Conservation (phyloP, 2,113 vertebrate species). For the Neoarius graeffei region DNA sequence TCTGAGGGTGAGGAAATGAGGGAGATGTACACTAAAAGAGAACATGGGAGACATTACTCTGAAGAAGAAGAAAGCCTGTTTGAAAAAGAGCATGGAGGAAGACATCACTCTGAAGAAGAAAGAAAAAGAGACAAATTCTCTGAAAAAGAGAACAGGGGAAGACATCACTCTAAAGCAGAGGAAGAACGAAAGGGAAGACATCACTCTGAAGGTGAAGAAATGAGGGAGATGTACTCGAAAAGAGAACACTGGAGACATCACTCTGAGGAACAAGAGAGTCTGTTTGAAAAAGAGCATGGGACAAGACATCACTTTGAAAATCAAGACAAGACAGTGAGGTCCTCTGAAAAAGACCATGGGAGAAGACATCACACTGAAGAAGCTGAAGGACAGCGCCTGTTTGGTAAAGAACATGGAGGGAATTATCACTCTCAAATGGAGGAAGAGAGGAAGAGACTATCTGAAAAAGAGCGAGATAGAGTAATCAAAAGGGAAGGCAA, state of each 20-base stretch:
- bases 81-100: not conserved
- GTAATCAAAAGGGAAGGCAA: slow-evolving; percentile 32
- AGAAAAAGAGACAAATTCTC: not conserved
- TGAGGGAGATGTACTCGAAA: not conserved
- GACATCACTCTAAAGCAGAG: not conserved
- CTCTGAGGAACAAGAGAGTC: slow-evolving; percentile 6
- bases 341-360: slow-evolving; percentile 3
- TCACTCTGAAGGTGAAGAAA: slow-evolving; percentile 5
- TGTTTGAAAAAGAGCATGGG: slow-evolving; percentile 31
- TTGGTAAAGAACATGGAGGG: slow-evolving; percentile 1
- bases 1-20: not conserved
- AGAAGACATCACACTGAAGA: not conserved
- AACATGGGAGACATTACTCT: not conserved
- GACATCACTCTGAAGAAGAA: not conserved
- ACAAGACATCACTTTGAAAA: slow-evolving; percentile 2
- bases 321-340: slow-evolving; percentile 13
- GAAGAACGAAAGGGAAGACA: not conserved
- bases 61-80: not conserved
- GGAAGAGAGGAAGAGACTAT: not conserved
- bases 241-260: slow-evolving; percentile 29
- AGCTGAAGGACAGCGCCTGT: not conserved
- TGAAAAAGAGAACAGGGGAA: not conserved
- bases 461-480: slow-evolving; percentile 27
- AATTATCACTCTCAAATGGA: not conserved
- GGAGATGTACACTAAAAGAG: not conserved